Evolutionary conservation across 2,888 invertebrate genomes (phyloP), one percentile per base, ranked within the genome.

Genomic region (Andricus curvator): DNA sequence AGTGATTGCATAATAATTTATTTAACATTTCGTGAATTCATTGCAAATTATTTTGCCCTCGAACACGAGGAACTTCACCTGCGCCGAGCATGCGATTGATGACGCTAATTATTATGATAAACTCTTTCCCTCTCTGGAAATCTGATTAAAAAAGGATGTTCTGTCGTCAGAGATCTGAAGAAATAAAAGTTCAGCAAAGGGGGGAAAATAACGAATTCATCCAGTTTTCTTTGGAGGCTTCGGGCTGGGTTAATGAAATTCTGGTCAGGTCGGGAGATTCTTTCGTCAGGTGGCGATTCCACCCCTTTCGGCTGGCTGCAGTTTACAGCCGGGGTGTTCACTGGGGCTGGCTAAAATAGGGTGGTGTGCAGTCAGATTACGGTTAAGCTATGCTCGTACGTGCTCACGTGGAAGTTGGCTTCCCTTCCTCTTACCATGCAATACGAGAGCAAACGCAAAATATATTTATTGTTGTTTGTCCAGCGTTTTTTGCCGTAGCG

Each of bases 401-500:
- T 92, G 92, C 92, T 91, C 88, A 88, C 90, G 88, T 90, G 91
- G 90, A 92, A 91, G 90, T 92, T 90, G 82, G 78, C 84, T 81
- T 66, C 80, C 77, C 86, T 84, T 86, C 87, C 88, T 85, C 87
- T 82, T 82, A 70, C 80, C 79, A 48, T 33, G 25, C 29, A 20
- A 67, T 79, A 84, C 86, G 81, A 81, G 85, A 84, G 88, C 87
- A 86, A 87, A 87, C 89, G 89, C 90, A 89, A 92, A 92, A 92
- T 92, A 92, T 92, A 92, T 92, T 92, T 92, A 92, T 92, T 92
- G 92, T 92, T 92, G 92, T 92, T 92, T 92, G 92, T 91, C 89
- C 91, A 89, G 88, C 91, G 89, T 89, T 89, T 89, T 88, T 89
- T 89, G 76, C 70, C 70, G 80, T 68, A 77, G 70, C 66, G 44